A percentile compares a stretch with the other conserved stretches of the same genome.
These are phyloP conservation scores for Loxodonta africana DNA, from an alignment of 2,113 vertebrate species.

Conservation along the genomic window DNA sequence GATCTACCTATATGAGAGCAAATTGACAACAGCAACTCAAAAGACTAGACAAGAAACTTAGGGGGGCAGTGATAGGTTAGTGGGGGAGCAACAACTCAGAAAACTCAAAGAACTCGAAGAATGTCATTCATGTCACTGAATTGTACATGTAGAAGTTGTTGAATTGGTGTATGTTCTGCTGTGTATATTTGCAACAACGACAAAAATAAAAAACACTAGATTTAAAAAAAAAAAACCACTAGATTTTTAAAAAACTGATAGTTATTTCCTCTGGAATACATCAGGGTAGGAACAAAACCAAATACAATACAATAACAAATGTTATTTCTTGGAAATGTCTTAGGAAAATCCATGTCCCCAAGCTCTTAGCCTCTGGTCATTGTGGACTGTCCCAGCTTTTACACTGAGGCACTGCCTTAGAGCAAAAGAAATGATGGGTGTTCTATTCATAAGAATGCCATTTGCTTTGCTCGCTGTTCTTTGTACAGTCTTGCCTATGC, in stretches of 20 bases:
- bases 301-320: neutral
- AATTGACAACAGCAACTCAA: no score
- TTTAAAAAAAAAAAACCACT: no score
- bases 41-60: no score
- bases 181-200: no score
- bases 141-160: no score
- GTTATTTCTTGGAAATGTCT: neutral
- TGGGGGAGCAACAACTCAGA: no score
- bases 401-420: neutral
- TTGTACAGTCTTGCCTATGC: neutral
- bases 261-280: neutral
- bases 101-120: no score
- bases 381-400: neutral
- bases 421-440: neutral
- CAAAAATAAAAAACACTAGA: no score
- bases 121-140: no score
- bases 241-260: neutral
- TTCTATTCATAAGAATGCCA: neutral
- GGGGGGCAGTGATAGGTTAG: no score
- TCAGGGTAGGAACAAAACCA: neutral
- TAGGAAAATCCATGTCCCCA: neutral
- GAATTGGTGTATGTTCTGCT: no score
- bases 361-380: neutral
- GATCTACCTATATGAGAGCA: no score
- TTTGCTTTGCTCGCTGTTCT: neutral